Conservation (phyloP, 2,888 invertebrate genomes). For the Cheilosia soror region DNA sequence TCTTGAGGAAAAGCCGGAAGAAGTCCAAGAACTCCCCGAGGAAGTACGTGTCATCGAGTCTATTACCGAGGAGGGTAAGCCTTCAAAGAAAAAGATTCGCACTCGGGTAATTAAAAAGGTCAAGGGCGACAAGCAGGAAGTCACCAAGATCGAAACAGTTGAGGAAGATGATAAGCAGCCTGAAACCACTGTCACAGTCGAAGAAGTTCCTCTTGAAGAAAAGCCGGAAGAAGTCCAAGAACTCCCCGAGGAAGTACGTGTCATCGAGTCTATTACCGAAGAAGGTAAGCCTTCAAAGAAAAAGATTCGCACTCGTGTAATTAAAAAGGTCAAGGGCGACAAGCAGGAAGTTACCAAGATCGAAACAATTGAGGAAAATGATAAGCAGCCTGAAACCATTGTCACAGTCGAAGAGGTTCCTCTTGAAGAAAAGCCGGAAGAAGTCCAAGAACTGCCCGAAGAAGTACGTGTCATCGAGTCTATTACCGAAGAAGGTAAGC, state of each 20-base stretch:
- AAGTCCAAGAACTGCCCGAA: constrained; percentile 44
- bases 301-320: constrained; percentile 40
- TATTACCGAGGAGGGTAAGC: constrained; percentile 46
- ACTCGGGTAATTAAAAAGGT: constrained; percentile 50
- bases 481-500: constrained; percentile 49
- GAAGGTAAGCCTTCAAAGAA: constrained; percentile 53
- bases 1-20: constrained; percentile 38
- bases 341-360: constrained; percentile 61
- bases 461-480: constrained; percentile 33
- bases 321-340: constrained; percentile 55
- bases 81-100: constrained; percentile 45
- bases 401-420: constrained; percentile 50
- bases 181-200: constrained; percentile 52
- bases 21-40: constrained; percentile 45
- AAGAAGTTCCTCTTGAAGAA: constrained; percentile 43
- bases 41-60: constrained; percentile 37
- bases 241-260: constrained; percentile 49
- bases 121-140: constrained; percentile 55
- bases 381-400: constrained; percentile 50
- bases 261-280: constrained; percentile 34
- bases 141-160: constrained; percentile 57
- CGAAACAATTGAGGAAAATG: constrained; percentile 55
- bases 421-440: constrained; percentile 47
- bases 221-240: constrained; percentile 39
- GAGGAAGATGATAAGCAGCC: constrained; percentile 58